Evolutionary conservation across 2,797 vertebrate species (phyloP), one percentile per base, ranked within the genome.

Genomic region (Anniella stebbinsi): DNA sequence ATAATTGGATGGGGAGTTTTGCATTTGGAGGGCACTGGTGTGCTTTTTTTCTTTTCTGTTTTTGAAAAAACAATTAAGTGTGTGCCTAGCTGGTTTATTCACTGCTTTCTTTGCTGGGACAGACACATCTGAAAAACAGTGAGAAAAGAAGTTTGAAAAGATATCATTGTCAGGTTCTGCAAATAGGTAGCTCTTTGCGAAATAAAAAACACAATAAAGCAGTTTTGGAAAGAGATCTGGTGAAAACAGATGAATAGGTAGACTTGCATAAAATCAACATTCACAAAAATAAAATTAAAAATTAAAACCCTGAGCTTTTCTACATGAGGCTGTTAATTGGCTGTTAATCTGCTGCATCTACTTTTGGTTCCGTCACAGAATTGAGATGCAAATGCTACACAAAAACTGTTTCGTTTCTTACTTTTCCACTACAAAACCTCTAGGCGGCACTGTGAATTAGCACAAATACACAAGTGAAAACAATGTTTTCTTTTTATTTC

Each of bases 21-120:
- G 33, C 30, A 72, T 80, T 30, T 86, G 4, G 45, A 80, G 13
- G 33, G 15, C 76, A 73, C 45, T 15, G 17, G 60, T 21, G 57
- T n/a, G 57, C 57, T 60, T 89, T 54, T 84, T 45, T 5, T 87
- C 51, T 63, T 21, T 67, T 84, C 72, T 7, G 72, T 30, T 67
- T 84, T 80, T 7, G 72, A 69, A 84, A n/a, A 63, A 30, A 17
- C 18, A 70, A 51, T 51, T 51, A 51, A 63, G 23, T 38, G 11
- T 80, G 48, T 48, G 25, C 77, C 21, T 73, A 70, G 54, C 82
- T 78, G 41, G 10, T 85, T 80, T 73, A 73, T 86, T 85, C 69
- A 63, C 38, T 57, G 48, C 48, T 88, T 87, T 67, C 57, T 83
- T n/a, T 78, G 63, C 33, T 48, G 76, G 7, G 15, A 69, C 33